Base-by-base conservation (phyloP, 2,888 invertebrate species). In the Eulithis prunata region DNA sequence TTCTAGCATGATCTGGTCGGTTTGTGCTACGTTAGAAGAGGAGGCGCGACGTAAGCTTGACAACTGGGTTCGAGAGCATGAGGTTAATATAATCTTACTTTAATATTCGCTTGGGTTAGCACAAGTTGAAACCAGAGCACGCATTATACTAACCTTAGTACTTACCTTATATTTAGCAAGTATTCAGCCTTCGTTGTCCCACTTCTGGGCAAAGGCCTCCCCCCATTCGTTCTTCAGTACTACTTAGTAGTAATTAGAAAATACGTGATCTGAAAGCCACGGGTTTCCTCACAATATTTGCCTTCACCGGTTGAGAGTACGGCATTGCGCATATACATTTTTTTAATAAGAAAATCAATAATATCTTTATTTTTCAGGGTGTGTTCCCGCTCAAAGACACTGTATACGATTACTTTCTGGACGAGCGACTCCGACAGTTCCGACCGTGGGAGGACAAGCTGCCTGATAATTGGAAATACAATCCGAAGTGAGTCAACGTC, bases 371-470 rank as follows among this genome's bases (percentile, higher is more conserved):
- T 21, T 62, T 38, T 5, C 54, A 68, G 82, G 95, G 96, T 8
- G 89, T 95, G 5, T 98, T 97, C 89, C 98, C 98, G 0, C 94
- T 97, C 53, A 97, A 96, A 79, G 98, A 97, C 81, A 97, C 97
- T 0, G 95, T 98, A 8, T 98, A 97, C 85, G 98, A 98, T 85
- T 98, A 98, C 87, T 97, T 94, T 82, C 97, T 98, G n/a, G 97
- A 98, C 78, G 94, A 95, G 46, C 91, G 95, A 68, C 94, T 95
- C 70, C 94, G 95, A 38, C 90, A 94, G 66, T 97, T 97, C 88
- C 90, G 94, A 57, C 94, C 95, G 14, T 98, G 98, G 98, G 97
- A 97, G 75, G 96, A 96, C 64, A 96, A 95, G 82, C 90, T 98
- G 71, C 95, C 95, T 0, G 94, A 94, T 59, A 94, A 93, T 64